These are phyloP conservation scores for Homarus gammarus DNA, from an alignment of 2,888 invertebrate genomes.

Conservation along the genomic window DNA sequence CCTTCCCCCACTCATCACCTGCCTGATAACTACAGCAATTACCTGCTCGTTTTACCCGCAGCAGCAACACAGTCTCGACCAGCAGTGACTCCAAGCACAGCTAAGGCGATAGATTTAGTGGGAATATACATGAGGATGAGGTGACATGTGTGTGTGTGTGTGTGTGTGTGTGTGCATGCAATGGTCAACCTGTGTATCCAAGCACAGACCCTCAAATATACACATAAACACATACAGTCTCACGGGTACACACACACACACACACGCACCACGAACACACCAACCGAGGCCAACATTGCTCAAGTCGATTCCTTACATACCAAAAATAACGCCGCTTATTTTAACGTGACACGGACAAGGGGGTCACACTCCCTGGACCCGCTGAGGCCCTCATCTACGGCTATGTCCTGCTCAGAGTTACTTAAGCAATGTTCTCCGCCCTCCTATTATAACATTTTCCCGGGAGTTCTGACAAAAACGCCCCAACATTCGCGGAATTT, in stretches of 20 bases:
- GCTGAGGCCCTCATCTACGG: background rate
- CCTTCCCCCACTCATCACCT: background rate
- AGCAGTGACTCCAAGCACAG: no score
- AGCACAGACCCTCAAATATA: background rate
- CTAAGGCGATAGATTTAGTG: no score
- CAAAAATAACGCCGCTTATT: background rate
- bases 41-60: background rate
- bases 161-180: no score
- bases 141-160: no score
- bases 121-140: no score
- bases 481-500: slow-evolving; percentile 50
- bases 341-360: background rate
- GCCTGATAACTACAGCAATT: background rate
- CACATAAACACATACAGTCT: background rate
- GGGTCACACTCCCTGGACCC: background rate
- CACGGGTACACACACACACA: background rate
- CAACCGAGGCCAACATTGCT: slow-evolving; percentile 2
- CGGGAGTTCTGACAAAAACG: slow-evolving; percentile 13
- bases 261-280: background rate
- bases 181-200: no score
- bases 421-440: slow-evolving; percentile 11
- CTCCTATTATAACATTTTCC: slow-evolving; percentile 31
- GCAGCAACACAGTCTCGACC: background rate
- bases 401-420: background rate
- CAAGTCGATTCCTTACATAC: background rate